These are phyloP conservation scores for Eutrigla gurnardus DNA, from an alignment of 2,797 vertebrate species.

Conservation along the genomic window DNA sequence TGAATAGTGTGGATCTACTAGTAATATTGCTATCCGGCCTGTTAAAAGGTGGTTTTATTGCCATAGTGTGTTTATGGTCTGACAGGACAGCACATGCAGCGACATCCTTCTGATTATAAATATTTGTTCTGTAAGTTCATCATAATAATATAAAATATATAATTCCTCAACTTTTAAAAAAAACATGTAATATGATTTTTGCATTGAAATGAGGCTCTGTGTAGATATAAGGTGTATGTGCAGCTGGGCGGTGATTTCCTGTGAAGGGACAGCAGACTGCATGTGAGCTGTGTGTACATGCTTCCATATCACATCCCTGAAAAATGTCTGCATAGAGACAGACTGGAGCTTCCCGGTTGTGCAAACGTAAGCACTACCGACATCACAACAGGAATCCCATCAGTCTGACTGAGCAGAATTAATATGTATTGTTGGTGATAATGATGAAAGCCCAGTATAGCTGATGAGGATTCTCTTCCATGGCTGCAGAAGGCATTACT, in stretches of 20 bases:
- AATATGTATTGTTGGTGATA: conserved; percentile 7
- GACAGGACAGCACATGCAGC: too few species aligned
- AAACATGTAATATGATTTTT: neutral
- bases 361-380: conserved; percentile 25
- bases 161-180: neutral
- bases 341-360: conserved; percentile 7
- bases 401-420: conserved; percentile 23
- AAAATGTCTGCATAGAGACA: conserved; percentile 17
- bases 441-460: neutral
- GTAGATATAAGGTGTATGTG: neutral
- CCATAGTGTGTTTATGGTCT: neutral
- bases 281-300: neutral
- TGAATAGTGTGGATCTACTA: neutral
- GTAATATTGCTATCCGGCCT: neutral
- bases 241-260: neutral
- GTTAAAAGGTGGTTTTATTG: neutral
- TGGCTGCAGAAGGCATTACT: conserved; percentile 1
- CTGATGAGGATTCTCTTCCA: conserved; percentile 1
- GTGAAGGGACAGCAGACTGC: neutral
- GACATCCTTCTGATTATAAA: neutral
- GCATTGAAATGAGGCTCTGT: neutral
- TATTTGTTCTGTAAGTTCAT: neutral
- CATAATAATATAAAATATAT: neutral
- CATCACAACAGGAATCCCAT: conserved; percentile 3
- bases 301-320: neutral